Percentiles rank a stretch among this genome's conserved stretches.
Conservation (phyloP, 2,888 invertebrate genomes). For the Mamestra brassicae region DNA sequence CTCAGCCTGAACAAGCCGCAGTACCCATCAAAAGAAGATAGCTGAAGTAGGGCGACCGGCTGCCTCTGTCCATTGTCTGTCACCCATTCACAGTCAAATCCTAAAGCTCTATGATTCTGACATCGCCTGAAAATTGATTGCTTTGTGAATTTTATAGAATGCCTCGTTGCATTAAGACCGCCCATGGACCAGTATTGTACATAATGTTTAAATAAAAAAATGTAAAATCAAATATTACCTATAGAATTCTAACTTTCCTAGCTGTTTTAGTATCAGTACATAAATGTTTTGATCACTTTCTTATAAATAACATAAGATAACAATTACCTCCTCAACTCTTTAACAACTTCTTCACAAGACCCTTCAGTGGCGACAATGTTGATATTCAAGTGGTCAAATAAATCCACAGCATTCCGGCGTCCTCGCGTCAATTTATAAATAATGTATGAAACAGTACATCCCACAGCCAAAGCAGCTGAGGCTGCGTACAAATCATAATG, state of each 20-base stretch:
- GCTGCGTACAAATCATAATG: slow-evolving; percentile 69
- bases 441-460: slow-evolving; percentile 72
- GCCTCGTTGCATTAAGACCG: too few species aligned
- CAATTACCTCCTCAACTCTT: slow-evolving; percentile 77
- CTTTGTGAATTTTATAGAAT: too few species aligned
- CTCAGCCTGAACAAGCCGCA: slow-evolving; percentile 93
- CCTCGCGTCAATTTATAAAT: slow-evolving; percentile 68
- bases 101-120: slow-evolving; percentile 89
- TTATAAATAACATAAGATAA: neutral
- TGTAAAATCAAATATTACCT: too few species aligned
- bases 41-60: slow-evolving; percentile 93
- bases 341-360: slow-evolving; percentile 74
- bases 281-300: neutral
- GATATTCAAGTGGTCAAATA: slow-evolving; percentile 77
- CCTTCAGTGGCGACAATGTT: slow-evolving; percentile 73
- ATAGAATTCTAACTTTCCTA: too few species aligned
- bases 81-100: slow-evolving; percentile 96
- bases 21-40: slow-evolving; percentile 93
- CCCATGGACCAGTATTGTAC: too few species aligned
- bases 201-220: too few species aligned
- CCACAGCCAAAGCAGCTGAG: slow-evolving; percentile 71
- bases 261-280: neutral
- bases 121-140: slow-evolving; percentile 72
- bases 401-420: slow-evolving; percentile 69
- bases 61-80: slow-evolving; percentile 90